phyloP scores from a whole-genome alignment of 2,797 vertebrate genomes.

The Acipenser oxyrinchus region DNA sequence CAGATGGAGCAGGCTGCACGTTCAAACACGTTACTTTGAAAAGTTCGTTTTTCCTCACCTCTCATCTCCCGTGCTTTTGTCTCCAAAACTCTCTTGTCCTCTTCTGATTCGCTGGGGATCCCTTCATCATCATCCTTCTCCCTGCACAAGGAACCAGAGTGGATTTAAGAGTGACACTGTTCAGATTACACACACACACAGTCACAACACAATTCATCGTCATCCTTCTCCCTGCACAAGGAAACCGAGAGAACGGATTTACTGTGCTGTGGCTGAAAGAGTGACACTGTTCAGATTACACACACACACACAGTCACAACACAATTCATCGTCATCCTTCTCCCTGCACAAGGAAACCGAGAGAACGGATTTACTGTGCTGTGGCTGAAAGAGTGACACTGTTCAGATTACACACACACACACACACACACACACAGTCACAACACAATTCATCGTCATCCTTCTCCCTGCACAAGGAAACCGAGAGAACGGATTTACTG shows the following conservation, averaged over 20 bases:
- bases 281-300: no score
- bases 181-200: background rate
- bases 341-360: conserved; percentile 28
- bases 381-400: no score
- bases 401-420: no score
- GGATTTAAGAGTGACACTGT: no score
- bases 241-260: no score
- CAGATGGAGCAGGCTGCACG: no score
- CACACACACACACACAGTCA: no score
- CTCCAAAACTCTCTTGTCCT: conserved; percentile 82
- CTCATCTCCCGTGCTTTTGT: conserved; percentile 81
- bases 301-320: no score
- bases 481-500: no score
- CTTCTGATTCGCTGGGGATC: conserved; percentile 88
- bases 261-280: no score
- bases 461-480: conserved; percentile 32
- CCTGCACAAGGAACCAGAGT: conserved; percentile 44
- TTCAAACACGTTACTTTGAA: no score
- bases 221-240: conserved; percentile 35
- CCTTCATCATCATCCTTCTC: conserved; percentile 95
- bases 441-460: conserved; percentile 4
- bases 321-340: conserved; percentile 18
- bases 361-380: no score
- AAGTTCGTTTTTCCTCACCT: conserved; percentile 55
- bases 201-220: background rate